Evolutionary conservation across 2,797 vertebrate genomes (phyloP), one percentile per base, ranked within the genome.

Genomic region (Danio jaintianensis): DNA sequence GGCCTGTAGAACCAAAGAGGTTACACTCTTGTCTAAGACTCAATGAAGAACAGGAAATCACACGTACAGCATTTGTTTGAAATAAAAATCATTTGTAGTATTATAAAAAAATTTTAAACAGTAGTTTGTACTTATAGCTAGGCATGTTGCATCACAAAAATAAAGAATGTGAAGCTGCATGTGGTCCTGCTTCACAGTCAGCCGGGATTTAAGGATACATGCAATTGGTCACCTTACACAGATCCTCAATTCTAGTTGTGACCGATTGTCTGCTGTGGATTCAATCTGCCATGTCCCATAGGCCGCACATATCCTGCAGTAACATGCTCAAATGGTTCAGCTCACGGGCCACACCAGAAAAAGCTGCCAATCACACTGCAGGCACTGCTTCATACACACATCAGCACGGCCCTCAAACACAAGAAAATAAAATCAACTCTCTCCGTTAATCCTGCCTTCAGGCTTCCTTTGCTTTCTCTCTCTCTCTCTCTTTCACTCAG

Each of bases 401-500:
- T 29, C 59, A 55, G 59, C 9, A 45, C 55, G 36, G 18, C 45
- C 45, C 59, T 73, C 64, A 78, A 72, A 64, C 74, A 78, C 22
- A 64, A 38, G 22, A 58, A 73, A 82, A 78, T 82, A 73, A 78
- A 77, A 81, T 81, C 59, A 73, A 56, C 55, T 47, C 40, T 11
- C 15, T 58, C 67, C 22, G 1, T 43, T 77, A 62, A 80, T 73
- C 69, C 61, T 73, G 22, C 70, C 85, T 77, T 83, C 70, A 77
- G 70, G 71, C 59, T 66, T 75, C 84, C 67, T 13, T 74, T 36
- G 81, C 81, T 56, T 58, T 8, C 83, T 86, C 79, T 81, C 63
- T 78, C 50, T 78, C 50, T 10, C 85, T 15, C 45, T 29, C 29
- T 29, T 29, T 45, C 11, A 20, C 48, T 62, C 52, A 40, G 45